These are phyloP conservation scores for Creontiades dilutus DNA, from an alignment of 2,888 invertebrate species.

Conservation along the genomic window DNA sequence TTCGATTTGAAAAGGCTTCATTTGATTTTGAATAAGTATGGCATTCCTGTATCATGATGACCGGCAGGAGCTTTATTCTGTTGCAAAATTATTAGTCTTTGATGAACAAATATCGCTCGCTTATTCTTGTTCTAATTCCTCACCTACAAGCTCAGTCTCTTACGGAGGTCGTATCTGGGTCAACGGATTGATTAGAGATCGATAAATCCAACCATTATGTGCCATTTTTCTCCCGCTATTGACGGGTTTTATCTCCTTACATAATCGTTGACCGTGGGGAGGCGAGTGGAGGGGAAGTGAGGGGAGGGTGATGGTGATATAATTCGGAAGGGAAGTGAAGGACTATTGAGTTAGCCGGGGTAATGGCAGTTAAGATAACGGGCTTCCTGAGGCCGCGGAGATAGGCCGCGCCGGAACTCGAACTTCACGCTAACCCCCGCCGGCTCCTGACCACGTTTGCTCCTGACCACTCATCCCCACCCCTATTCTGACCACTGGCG, in stretches of 20 bases:
- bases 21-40: no score
- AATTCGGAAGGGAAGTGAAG: conserved; percentile 59
- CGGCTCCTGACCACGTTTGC: not conserved
- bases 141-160: no score
- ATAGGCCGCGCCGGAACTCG: conserved; percentile 44
- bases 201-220: not conserved
- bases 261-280: not conserved
- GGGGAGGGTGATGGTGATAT: conserved; percentile 31
- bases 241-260: not conserved
- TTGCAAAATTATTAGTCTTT: no score
- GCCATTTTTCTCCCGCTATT: not conserved
- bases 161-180: no score
- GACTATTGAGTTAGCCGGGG: conserved; percentile 63
- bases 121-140: no score
- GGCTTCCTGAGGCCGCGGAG: conserved; percentile 52
- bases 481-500: not conserved
- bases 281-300: no score
- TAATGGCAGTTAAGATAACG: conserved; percentile 61
- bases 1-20: no score
- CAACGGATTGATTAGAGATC: not conserved
- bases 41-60: no score
- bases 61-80: no score
- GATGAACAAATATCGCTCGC: no score
- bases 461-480: not conserved
- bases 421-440: conserved; percentile 54